Evolutionary conservation across 2,888 invertebrate species (phyloP).

Genomic region (Dasysyrphus tricinctus): DNA sequence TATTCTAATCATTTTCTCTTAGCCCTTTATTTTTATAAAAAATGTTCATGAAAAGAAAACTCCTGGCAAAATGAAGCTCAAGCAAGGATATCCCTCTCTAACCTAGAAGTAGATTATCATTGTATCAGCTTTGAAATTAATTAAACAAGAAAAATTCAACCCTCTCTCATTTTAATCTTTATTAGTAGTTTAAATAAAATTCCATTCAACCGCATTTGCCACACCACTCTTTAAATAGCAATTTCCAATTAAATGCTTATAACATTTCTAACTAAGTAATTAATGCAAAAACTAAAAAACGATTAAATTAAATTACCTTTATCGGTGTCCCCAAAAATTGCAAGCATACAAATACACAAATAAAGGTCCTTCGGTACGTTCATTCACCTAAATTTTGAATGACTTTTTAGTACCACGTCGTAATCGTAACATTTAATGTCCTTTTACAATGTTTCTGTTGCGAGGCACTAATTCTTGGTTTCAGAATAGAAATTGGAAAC

Average conservation of each 20-base stretch:
- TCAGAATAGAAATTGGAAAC: conserved; percentile 44
- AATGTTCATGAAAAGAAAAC: no score
- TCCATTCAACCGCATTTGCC: background rate
- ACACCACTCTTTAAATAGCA: background rate
- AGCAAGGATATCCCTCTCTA: no score
- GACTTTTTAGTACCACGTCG: conserved; percentile 29
- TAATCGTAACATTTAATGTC: conserved; percentile 46
- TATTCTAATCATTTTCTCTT: no score
- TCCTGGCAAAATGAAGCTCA: no score
- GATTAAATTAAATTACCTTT: conserved; percentile 41
- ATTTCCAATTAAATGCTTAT: conserved; percentile 26
- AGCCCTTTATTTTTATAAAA: no score
- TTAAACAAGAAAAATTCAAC: background rate
- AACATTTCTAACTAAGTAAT: conserved; percentile 24
- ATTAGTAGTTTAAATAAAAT: background rate
- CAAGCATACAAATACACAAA: background rate
- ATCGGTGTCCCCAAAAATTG: conserved; percentile 29
- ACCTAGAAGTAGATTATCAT: no score
- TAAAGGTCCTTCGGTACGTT: background rate
- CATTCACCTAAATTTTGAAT: conserved; percentile 15
- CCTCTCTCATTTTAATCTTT: background rate
- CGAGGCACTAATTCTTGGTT: conserved; percentile 32
- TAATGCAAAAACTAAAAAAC: conserved; percentile 26
- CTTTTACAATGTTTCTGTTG: conserved; percentile 36
- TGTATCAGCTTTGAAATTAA: background rate